Percentiles rank a stretch among this genome's conserved stretches.
These are phyloP conservation scores for Tupaia tana DNA, from an alignment of 2,113 vertebrate genomes.

Conservation along the genomic window DNA sequence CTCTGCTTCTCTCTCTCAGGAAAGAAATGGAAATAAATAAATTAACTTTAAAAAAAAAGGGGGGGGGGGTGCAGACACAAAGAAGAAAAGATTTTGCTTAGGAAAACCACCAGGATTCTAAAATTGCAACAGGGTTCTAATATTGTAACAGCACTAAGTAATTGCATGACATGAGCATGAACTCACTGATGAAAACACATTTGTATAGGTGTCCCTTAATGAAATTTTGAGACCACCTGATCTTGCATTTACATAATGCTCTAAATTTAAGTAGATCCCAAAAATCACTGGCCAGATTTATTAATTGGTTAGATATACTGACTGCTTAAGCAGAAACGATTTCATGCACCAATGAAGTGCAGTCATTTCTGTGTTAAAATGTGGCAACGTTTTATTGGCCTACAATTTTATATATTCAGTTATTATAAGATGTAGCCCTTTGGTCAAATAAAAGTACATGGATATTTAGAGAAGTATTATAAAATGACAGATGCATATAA, in stretches of 20 bases:
- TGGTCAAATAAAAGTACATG: background rate
- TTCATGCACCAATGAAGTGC: constrained; percentile 50
- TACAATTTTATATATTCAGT: background rate
- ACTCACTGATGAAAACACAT: constrained; percentile 1
- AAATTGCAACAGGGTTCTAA: background rate
- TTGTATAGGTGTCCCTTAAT: background rate
- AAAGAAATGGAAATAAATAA: no score
- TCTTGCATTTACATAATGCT: background rate
- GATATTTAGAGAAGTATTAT: background rate
- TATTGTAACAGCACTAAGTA: background rate
- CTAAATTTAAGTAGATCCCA: constrained; percentile 28
- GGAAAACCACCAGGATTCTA: background rate
- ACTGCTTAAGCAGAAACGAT: constrained; percentile 40
- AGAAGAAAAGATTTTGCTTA: background rate
- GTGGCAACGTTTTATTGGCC: constrained; percentile 19
- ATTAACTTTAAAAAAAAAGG: no score
- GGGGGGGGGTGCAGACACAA: no score
- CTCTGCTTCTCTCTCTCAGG: no score
- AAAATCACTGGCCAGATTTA: constrained; percentile 42
- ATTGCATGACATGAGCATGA: background rate
- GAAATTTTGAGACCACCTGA: background rate
- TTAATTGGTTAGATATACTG: constrained; percentile 41
- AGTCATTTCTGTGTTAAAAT: constrained; percentile 52
- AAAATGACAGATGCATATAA: constrained; percentile 5
- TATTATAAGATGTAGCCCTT: background rate